phyloP scores from a whole-genome alignment of 2,797 vertebrate genomes.

The Melanotaenia parkinsoni region DNA sequence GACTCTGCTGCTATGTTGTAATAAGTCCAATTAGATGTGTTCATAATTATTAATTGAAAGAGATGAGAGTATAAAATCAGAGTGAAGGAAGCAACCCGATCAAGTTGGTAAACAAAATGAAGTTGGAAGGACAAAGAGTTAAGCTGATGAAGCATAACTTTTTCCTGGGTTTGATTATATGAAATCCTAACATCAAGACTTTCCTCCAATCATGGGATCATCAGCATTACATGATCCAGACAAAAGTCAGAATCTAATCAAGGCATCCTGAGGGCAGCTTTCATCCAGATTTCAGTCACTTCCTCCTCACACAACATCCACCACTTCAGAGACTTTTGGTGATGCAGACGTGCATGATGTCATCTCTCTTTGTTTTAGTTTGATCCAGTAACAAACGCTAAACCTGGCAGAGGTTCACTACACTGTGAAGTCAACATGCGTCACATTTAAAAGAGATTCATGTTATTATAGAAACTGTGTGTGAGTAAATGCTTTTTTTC shows the following conservation, averaged over 20 bases:
- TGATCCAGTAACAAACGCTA: too few relatives aligned
- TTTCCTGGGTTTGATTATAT: background rate
- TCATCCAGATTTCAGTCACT: background rate
- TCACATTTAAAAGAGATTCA: background rate
- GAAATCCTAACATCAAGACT: background rate
- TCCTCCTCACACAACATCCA: background rate
- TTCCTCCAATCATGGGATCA: background rate
- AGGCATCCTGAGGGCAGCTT: background rate
- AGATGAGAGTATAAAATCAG: slow-evolving; percentile 33
- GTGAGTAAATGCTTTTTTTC: background rate
- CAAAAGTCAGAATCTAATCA: background rate
- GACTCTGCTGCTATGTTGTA: background rate
- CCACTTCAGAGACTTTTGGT: background rate
- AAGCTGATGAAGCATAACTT: background rate
- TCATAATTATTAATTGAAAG: slow-evolving; percentile 46
- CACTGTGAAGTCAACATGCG: background rate
- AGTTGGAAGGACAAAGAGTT: slow-evolving; percentile 20
- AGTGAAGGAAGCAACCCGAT: slow-evolving; percentile 14
- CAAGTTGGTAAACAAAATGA: slow-evolving; percentile 3
- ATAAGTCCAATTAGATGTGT: slow-evolving; percentile 19
- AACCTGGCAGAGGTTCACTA: background rate
- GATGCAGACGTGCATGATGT: background rate
- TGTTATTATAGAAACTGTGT: background rate
- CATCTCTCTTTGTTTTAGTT: background rate
- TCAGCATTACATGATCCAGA: background rate